A percentile compares a stretch with the other conserved stretches of the same genome.
Evolutionary conservation across 2,113 vertebrate genomes (phyloP).

Genomic region (Salvator merianae): DNA sequence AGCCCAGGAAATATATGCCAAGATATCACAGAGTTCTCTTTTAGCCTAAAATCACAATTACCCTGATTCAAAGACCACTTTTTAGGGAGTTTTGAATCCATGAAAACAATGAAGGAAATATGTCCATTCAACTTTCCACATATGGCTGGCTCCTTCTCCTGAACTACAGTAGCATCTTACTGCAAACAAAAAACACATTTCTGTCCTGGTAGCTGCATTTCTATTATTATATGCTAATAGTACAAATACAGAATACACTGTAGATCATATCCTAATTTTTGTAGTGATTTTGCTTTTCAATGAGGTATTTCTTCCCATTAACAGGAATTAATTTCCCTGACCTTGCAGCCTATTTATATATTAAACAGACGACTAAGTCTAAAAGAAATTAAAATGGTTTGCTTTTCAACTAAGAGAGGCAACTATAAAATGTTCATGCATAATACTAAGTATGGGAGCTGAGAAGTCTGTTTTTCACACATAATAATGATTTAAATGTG

Average conservation of each 20-base stretch:
- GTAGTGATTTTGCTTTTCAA: background rate
- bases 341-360: background rate
- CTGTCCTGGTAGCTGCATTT: background rate
- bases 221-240: background rate
- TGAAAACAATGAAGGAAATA: background rate
- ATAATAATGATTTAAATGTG: constrained; percentile 38
- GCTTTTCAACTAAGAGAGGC: constrained; percentile 36
- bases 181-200: background rate
- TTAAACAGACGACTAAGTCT: background rate
- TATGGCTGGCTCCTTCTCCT: background rate
- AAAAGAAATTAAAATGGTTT: constrained; percentile 12
- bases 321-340: background rate
- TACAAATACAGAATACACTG: constrained; percentile 18
- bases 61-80: background rate
- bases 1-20: background rate
- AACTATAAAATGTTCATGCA: constrained; percentile 49
- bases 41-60: background rate
- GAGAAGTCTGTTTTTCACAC: constrained; percentile 25
- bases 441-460: constrained; percentile 34
- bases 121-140: background rate
- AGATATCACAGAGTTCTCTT: background rate
- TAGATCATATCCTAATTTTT: background rate
- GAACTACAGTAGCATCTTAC: background rate
- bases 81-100: background rate
- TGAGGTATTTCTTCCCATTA: background rate